A percentile compares a stretch with the other conserved stretches of the same genome.
Evolutionary conservation across 2,888 invertebrate genomes (phyloP).

Genomic region (Eubasilissa splendida): DNA sequence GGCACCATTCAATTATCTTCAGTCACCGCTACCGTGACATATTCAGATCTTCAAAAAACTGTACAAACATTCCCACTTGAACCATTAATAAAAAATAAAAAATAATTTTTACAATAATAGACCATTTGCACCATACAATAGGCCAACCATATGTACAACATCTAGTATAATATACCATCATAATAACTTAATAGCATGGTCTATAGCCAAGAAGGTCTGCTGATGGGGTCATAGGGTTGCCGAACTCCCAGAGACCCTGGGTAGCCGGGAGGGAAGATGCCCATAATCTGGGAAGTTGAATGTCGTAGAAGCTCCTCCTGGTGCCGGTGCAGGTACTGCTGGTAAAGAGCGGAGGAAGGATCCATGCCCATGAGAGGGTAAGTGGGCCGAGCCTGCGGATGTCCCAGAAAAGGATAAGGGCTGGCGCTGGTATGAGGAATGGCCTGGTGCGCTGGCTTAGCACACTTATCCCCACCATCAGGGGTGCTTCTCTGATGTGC

Average conservation of each 20-base stretch:
- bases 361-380: conserved; percentile 78
- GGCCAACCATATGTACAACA: neutral
- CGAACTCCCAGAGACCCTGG: conserved; percentile 77
- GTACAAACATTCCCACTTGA: neutral
- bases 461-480: conserved; percentile 67
- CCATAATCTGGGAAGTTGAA: conserved; percentile 76
- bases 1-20: conserved; percentile 26
- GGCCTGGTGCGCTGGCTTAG: conserved; percentile 70
- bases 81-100: neutral
- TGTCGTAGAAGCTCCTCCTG: conserved; percentile 76
- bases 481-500: conserved; percentile 66
- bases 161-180: neutral
- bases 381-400: conserved; percentile 74
- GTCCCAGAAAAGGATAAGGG: conserved; percentile 76
- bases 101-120: conserved; percentile 13
- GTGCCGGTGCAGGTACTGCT: conserved; percentile 79
- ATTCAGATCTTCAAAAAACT: conserved; percentile 4
- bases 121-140: neutral
- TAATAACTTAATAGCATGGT: neutral
- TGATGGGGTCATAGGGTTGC: conserved; percentile 82
- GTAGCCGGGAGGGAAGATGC: conserved; percentile 79
- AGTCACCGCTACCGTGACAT: conserved; percentile 8
- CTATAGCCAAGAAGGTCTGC: conserved; percentile 79
- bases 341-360: conserved; percentile 79
- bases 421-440: conserved; percentile 64